These are phyloP conservation scores for Varanus salvator DNA, from an alignment of 2,113 vertebrate species.

Conservation along the genomic window DNA sequence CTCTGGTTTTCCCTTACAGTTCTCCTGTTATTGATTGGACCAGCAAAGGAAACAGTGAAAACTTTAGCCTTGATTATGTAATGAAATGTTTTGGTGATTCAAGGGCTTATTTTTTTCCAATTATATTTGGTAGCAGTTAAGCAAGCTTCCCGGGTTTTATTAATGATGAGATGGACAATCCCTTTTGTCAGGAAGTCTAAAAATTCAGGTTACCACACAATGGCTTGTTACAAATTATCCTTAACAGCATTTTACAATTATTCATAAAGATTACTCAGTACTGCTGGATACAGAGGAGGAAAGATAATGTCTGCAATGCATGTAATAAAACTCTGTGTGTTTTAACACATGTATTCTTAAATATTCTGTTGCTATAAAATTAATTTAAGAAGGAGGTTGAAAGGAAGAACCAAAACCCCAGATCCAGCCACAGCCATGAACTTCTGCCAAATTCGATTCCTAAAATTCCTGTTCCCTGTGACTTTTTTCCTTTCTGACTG, in stretches of 20 bases:
- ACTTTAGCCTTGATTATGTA: neutral
- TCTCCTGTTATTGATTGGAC: accelerated
- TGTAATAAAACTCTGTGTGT: neutral
- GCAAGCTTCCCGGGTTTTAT: neutral
- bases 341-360: neutral
- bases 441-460: neutral
- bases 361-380: neutral
- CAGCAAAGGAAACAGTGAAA: neutral
- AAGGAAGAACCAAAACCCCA: neutral
- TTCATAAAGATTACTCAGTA: neutral
- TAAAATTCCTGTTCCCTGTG: neutral
- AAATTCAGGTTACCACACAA: neutral
- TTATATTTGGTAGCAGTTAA: neutral
- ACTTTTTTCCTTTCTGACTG: neutral
- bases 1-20: neutral
- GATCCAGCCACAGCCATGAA: neutral
- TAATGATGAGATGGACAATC: neutral
- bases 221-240: neutral
- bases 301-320: neutral
- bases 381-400: neutral
- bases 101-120: conserved; percentile 2
- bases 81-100: neutral
- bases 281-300: accelerated
- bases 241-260: neutral
- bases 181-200: conserved; percentile 6